These are phyloP conservation scores for Siniperca scherzeri DNA, from an alignment of 2,797 vertebrate species.

Conservation along the genomic window DNA sequence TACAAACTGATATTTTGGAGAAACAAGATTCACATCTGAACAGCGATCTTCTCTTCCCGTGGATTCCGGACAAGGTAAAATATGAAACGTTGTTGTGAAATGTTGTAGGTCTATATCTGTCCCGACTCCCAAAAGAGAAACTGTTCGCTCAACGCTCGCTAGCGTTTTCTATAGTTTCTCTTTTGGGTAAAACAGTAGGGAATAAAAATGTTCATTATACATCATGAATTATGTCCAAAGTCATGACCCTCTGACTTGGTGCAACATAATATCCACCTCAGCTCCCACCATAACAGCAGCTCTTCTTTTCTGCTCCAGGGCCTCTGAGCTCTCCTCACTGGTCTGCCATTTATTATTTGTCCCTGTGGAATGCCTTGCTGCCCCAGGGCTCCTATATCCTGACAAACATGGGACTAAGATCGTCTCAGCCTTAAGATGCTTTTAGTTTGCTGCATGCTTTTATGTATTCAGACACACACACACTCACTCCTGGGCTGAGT, in stretches of 20 bases:
- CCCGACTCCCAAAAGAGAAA: not conserved
- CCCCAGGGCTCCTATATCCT: slow-evolving; percentile 23
- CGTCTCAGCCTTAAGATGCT: too few species aligned
- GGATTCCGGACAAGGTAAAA: not conserved
- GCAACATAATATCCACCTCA: slow-evolving; percentile 31
- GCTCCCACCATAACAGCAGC: slow-evolving; percentile 5
- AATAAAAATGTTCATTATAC: not conserved
- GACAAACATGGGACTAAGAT: not conserved
- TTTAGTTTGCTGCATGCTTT: too few species aligned
- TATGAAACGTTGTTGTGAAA: not conserved
- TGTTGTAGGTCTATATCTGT: not conserved
- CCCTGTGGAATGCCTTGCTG: slow-evolving; percentile 50
- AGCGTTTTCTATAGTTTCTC: not conserved
- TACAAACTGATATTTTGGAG: not conserved
- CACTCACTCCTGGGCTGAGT: slow-evolving; percentile 2
- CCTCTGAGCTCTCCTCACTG: slow-evolving; percentile 36
- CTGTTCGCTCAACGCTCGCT: not conserved
- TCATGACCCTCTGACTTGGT: slow-evolving; percentile 23
- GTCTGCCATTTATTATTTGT: slow-evolving; percentile 68
- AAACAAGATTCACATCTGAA: not conserved
- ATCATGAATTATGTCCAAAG: slow-evolving; percentile 30
- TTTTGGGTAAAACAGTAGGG: not conserved
- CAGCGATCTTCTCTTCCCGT: not conserved
- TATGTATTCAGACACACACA: slow-evolving; percentile 6
- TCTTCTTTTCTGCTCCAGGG: slow-evolving; percentile 36